Evolutionary conservation across 2,797 vertebrate genomes (phyloP).

Genomic region (Fistularia tabacaria): DNA sequence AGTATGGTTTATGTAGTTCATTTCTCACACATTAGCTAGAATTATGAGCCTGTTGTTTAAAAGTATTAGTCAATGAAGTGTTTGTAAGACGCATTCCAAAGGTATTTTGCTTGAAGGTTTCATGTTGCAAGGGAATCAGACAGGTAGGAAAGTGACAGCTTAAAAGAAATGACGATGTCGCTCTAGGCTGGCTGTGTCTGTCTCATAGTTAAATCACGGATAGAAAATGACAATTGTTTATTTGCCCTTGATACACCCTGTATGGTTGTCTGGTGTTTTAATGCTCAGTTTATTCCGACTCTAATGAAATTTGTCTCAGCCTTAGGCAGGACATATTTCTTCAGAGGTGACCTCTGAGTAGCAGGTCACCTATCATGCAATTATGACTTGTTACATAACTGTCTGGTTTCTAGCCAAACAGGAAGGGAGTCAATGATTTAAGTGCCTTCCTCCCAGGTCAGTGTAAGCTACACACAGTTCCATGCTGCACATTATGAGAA

Average conservation of each 20-base stretch:
- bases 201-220: conserved; percentile 42
- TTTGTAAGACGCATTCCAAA: not conserved
- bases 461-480: conserved; percentile 1
- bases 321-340: conserved; percentile 41
- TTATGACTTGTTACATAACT: conserved; percentile 38
- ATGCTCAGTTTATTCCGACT: conserved; percentile 45
- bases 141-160: conserved; percentile 22
- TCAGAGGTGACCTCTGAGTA: conserved; percentile 43
- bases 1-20: too few relatives aligned
- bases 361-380: conserved; percentile 39
- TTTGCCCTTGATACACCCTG: conserved; percentile 31
- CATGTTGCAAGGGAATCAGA: conserved; percentile 5
- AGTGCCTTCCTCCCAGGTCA: conserved; percentile 32
- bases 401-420: conserved; percentile 38
- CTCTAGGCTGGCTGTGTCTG: conserved; percentile 47
- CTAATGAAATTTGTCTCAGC: conserved; percentile 56
- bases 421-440: conserved; percentile 51
- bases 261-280: conserved; percentile 45
- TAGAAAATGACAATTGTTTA: conserved; percentile 34
- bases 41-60: conserved; percentile 24
- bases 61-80: too few relatives aligned
- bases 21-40: not conserved
- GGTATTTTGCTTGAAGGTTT: conserved; percentile 12
- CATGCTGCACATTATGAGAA: conserved; percentile 4
- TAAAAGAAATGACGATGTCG: conserved; percentile 35